Base-by-base conservation (phyloP, 2,113 vertebrate species). In the Eretmochelys imbricata region DNA sequence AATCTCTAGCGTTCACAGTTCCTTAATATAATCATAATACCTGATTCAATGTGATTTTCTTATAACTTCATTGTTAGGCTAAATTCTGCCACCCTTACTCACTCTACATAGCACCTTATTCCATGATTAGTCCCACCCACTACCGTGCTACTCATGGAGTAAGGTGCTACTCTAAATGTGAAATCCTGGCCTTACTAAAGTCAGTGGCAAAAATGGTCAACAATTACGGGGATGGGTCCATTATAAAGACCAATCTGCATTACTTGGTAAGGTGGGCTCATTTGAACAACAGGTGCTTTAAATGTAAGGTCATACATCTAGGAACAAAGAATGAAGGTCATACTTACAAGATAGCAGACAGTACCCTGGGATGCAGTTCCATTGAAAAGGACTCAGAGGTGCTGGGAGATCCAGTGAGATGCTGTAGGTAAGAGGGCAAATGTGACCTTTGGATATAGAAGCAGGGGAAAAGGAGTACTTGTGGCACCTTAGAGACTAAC, bases 11-110 rank as follows among this genome's bases (percentile, higher is more conserved):
- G 65, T 4, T 14, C 38, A 46, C 72, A 31, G 3, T 42, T 42
- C 53, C 93, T 93, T 82, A 87, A 89, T 92, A 72, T 2, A 69
- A 31, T 75, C 5, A 91, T 10, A 83, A 91, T 85, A 12, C 38
- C 25, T 10, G 46, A 5, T 59, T 35, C 62, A 53, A 38, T 2
- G 42, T 6, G 2, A 90, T 95, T 95, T 13, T 88, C 49, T 24
- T 57, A 4, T 5, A 2, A 4, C 14, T 17, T 10, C 62, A 8
- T 0, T 2, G 91, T 50, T 8, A 51, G 8, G 49, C 38, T 1
- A 31, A 51, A 59, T 1, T 84, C 91, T 87, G 3, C 20, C 55
- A 84, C 13, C 29, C 17, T 80, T 24, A 89, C 29, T 16, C 78
- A 3, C 0, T 4, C 14, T 86, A 42, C 31, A 0, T 1, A 49